Evolutionary conservation across 2,113 vertebrate genomes (phyloP), one percentile per base, ranked within the genome.

Genomic region (Dipodomys spectabilis): DNA sequence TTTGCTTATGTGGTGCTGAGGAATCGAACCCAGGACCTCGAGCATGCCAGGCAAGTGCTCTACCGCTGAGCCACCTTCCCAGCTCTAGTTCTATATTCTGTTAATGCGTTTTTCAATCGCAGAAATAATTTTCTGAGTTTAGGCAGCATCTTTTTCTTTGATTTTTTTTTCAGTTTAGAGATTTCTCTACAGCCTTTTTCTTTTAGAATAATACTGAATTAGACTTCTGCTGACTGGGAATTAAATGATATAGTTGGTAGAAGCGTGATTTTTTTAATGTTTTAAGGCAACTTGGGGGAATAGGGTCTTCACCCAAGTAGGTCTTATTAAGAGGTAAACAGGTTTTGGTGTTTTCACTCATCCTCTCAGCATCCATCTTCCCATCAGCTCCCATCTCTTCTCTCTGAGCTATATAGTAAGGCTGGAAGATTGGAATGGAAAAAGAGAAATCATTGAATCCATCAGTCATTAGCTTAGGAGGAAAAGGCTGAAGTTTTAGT

Each of bases 101-200:
- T 32, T 60, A 7, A 18, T 86, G 32, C 68, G n/a, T 13, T 86
- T 92, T 88, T 80, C 44, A 81, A 60, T 28, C 25, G 62, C 18
- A 65, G 74, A 27, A 82, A 94, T 85, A 4, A 64, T 71, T 86
- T 91, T 91, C 74, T 94, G 35, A 64, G 69, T 62, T n/a, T 87
- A 80, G 28, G 32, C 28, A 83, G 28, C 32, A 64, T 83, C 86
- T 93, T 90, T 22, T 87, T 92, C 32, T 62, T 72, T 86, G 13
- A 82, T 91, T 39, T 87, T 87, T 77, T 25, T 80, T 82, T 89
- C 28, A 53, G 35, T 73, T 92, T 9, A 85, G 94, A 64, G n/a
- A 77, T 60, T 72, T 82, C 69, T 89, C 35, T 82, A 71, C 0
- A 91, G 18, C 7, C 7, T 62, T 91, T 89, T 93, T 92, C 45